These are phyloP conservation scores for Pteronotus mesoamericanus DNA, from an alignment of 2,797 vertebrate genomes.

Conservation along the genomic window DNA sequence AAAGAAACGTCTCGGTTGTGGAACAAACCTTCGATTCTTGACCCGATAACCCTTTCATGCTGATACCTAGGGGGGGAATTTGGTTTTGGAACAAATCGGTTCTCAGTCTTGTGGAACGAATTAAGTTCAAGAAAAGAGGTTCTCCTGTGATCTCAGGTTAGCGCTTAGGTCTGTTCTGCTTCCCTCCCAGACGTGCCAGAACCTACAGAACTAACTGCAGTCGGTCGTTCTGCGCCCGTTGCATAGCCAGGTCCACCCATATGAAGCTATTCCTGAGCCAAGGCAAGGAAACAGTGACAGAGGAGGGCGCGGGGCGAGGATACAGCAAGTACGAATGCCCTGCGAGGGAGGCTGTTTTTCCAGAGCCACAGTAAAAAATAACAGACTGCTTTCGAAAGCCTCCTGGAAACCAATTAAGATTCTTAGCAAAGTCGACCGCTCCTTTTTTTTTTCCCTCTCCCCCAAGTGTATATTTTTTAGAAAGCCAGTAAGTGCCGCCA, in stretches of 20 bases:
- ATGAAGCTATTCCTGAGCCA: neutral
- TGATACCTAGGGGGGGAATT: neutral
- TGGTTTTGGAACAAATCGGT: no score
- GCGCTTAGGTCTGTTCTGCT: neutral
- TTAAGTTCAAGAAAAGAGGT: neutral
- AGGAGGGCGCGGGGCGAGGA: neutral
- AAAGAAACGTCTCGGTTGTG: neutral
- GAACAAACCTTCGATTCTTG: neutral
- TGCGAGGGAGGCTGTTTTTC: neutral
- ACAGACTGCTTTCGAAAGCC: neutral
- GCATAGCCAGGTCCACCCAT: neutral
- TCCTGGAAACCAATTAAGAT: neutral
- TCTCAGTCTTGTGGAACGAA: neutral
- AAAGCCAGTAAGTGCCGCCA: neutral
- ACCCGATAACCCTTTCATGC: neutral
- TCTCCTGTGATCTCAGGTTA: neutral
- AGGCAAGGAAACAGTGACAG: no score
- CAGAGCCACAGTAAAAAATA: neutral
- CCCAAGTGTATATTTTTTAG: neutral
- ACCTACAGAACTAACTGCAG: neutral
- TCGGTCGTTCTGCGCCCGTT: neutral
- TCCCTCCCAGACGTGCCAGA: no score
- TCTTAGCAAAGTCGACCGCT: neutral
- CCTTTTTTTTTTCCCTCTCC: neutral
- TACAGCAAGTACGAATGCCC: neutral